Percentiles rank a stretch among this genome's conserved stretches.
These are phyloP conservation scores for Drosophila emarginata DNA, from an alignment of 2,888 invertebrate species.

Conservation along the genomic window DNA sequence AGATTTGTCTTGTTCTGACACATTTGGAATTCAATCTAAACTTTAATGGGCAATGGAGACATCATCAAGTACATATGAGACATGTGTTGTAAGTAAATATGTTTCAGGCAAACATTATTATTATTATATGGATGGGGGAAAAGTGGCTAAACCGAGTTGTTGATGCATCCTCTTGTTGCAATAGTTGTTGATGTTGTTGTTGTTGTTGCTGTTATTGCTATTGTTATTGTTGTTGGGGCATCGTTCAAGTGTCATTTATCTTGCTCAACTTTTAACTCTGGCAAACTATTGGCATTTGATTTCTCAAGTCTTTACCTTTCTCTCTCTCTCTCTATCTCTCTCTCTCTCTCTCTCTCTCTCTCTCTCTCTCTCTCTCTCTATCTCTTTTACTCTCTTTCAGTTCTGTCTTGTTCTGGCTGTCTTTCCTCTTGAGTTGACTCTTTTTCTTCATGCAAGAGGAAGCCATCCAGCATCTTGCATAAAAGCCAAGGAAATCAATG, in stretches of 20 bases:
- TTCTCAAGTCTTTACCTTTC: slow-evolving; percentile 41
- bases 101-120: slow-evolving; percentile 28
- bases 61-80: slow-evolving; percentile 12
- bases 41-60: slow-evolving; percentile 2
- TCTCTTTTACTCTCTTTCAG: not conserved
- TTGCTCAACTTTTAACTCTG: slow-evolving; percentile 63
- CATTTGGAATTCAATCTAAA: slow-evolving; percentile 5
- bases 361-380: not conserved
- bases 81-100: not conserved
- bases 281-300: slow-evolving; percentile 69
- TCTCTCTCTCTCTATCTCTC: not conserved
- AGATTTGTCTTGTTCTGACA: slow-evolving; percentile 1
- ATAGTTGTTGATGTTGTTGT: no score
- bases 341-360: not conserved
- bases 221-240: slow-evolving; percentile 22
- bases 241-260: slow-evolving; percentile 66
- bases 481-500: slow-evolving; percentile 69
- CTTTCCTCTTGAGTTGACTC: slow-evolving; percentile 7
- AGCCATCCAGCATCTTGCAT: slow-evolving; percentile 53
- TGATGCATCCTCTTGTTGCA: slow-evolving; percentile 35
- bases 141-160: not conserved
- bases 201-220: no score
- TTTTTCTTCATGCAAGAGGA: slow-evolving; percentile 40
- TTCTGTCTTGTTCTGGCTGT: slow-evolving; percentile 12
- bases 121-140: slow-evolving; percentile 17